Base-by-base conservation (phyloP, 2,888 invertebrate genomes). In the Zygaena filipendulae region DNA sequence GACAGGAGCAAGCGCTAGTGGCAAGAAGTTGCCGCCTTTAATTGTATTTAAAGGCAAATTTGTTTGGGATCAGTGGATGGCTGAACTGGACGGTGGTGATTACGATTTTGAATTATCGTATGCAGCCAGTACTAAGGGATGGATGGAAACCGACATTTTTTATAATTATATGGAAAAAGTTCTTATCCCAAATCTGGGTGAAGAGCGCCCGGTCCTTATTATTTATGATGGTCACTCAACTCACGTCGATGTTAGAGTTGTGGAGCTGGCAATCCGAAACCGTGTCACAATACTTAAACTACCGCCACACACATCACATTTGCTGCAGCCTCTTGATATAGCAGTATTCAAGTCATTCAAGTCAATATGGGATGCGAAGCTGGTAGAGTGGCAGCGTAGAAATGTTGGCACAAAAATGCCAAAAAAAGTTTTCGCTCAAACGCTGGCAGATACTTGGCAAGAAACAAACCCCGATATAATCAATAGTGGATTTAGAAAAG, bases 71-170 rank as follows among this genome's bases (percentile, higher is more conserved):
- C 26, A 36, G 11, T 51, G 45, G 48, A 45, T n/a, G n/a, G n/a
- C n/a, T n/a, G n/a, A n/a, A n/a, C n/a, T n/a, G n/a, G n/a, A n/a
- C n/a, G n/a, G n/a, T n/a, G n/a, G n/a, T n/a, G 28, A 42, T n/a
- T 38, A 46, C 25, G 40, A 48, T 31, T 47, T 49, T 30, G 43
- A 50, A 21, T 35, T 51, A 2, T 24, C 52, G 10, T 51, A 51
- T 39, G 46, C 49, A 5, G 57, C 59, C 2, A 57, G 52, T 22
- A 33, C 12, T 9, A 52, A 45, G 8, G 55, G 60, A 1, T 53
- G 51, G 53, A 56, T 49, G 47, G 49, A 49, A 10, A 44, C 40
- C 13, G 38, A 41, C n/a, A 51, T 53, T 5, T 60, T 58, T 29
- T 27, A 36, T 9, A 52, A 51, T 32, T 59, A 54, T 27, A 33